A percentile compares a stretch with the other conserved stretches of the same genome.
Conservation (phyloP, 2,888 invertebrate genomes). For the Fragum sueziense region DNA sequence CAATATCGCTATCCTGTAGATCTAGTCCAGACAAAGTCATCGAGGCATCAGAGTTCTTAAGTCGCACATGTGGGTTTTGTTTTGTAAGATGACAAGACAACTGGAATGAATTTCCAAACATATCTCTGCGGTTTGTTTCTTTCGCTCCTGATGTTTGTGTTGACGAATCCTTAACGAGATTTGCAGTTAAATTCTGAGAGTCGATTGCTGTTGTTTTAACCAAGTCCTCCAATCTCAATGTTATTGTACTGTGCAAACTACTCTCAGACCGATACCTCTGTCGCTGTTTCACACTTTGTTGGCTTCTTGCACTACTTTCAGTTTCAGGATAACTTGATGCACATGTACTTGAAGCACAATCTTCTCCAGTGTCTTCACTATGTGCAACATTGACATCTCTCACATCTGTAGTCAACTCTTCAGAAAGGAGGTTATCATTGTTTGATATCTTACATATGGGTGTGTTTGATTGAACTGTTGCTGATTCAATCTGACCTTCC, state of each 20-base stretch:
- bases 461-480: too few species aligned
- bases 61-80: neutral
- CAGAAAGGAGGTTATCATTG: too few species aligned
- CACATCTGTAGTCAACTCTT: too few species aligned
- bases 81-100: neutral
- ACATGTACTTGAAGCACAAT: too few species aligned
- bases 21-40: conserved; percentile 14
- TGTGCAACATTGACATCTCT: too few species aligned
- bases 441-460: too few species aligned
- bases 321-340: too few species aligned
- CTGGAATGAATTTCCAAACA: conserved; percentile 18
- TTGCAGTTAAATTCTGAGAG: neutral
- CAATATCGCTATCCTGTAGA: neutral
- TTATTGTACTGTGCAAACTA: neutral
- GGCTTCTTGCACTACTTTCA: too few species aligned
- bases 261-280: neutral
- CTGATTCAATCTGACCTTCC: too few species aligned
- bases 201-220: neutral
- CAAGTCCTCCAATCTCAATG: neutral
- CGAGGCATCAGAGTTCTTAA: conserved; percentile 16
- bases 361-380: too few species aligned
- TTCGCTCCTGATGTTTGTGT: conserved; percentile 22
- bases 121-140: conserved; percentile 6
- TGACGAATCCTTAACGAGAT: neutral
- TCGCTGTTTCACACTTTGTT: too few species aligned